phyloP scores from a whole-genome alignment of 2,113 vertebrate genomes.

The Callithrix jacchus region DNA sequence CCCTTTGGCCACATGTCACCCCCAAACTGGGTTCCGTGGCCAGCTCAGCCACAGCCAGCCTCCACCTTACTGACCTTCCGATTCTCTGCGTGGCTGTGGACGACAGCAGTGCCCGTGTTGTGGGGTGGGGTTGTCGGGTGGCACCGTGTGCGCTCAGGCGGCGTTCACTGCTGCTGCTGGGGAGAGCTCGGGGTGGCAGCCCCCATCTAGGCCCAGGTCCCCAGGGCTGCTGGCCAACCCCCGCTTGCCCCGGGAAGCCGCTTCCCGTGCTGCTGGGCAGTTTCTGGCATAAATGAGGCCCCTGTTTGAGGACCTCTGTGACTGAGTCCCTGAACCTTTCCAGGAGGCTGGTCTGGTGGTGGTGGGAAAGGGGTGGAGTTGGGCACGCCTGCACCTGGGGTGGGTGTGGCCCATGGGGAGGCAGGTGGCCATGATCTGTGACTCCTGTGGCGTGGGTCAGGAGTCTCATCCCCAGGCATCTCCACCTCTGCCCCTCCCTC shows the following conservation, averaged over 20 bases:
- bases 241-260: background rate
- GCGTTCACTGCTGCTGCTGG: background rate
- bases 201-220: background rate
- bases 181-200: background rate
- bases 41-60: background rate
- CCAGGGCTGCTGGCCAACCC: accelerated
- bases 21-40: background rate
- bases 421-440: too few species aligned
- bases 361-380: background rate
- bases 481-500: background rate
- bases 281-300: background rate
- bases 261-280: background rate
- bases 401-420: accelerated
- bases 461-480: accelerated
- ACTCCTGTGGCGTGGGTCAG: background rate
- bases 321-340: background rate
- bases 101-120: accelerated
- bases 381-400: background rate
- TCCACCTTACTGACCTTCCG: accelerated
- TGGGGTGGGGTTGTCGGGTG: background rate
- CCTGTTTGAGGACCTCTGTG: background rate
- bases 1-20: accelerated
- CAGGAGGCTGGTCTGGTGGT: accelerated
- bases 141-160: background rate
- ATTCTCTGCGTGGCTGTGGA: background rate